These are phyloP conservation scores for Heterohyrax brucei DNA, from an alignment of 2,797 vertebrate genomes.

Conservation along the genomic window DNA sequence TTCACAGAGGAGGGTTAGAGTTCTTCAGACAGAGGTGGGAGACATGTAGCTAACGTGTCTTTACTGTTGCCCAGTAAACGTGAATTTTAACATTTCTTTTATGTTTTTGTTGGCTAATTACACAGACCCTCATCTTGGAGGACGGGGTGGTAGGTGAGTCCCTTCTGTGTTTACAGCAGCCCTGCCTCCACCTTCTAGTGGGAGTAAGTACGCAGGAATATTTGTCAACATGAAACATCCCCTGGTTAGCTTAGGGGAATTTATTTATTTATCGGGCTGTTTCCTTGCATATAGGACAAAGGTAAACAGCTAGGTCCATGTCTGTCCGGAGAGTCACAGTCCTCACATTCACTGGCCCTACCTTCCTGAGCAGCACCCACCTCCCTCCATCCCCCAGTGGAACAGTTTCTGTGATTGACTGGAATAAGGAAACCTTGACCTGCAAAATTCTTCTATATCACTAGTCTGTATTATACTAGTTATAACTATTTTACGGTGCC, in stretches of 20 bases:
- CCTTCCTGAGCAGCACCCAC: too few species aligned
- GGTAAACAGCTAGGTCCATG: background rate
- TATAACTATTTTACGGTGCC: background rate
- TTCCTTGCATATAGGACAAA: slow-evolving; percentile 49
- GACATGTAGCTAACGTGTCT: background rate
- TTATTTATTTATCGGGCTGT: background rate
- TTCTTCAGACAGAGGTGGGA: accelerated
- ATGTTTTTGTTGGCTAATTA: background rate
- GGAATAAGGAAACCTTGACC: accelerated
- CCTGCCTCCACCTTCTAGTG: accelerated
- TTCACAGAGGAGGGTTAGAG: background rate
- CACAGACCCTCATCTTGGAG: background rate
- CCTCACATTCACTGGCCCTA: background rate
- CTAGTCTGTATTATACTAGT: accelerated
- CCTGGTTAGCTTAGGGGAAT: accelerated
- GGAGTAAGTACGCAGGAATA: background rate
- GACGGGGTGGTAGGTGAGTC: background rate
- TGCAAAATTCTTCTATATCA: accelerated
- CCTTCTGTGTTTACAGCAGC: background rate
- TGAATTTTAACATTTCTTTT: background rate
- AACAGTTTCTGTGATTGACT: background rate
- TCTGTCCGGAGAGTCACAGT: background rate
- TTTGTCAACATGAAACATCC: background rate
- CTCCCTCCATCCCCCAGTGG: background rate
- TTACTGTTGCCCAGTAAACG: background rate